Conservation (phyloP, 2,113 vertebrate genomes). For the Marmota monax region DNA sequence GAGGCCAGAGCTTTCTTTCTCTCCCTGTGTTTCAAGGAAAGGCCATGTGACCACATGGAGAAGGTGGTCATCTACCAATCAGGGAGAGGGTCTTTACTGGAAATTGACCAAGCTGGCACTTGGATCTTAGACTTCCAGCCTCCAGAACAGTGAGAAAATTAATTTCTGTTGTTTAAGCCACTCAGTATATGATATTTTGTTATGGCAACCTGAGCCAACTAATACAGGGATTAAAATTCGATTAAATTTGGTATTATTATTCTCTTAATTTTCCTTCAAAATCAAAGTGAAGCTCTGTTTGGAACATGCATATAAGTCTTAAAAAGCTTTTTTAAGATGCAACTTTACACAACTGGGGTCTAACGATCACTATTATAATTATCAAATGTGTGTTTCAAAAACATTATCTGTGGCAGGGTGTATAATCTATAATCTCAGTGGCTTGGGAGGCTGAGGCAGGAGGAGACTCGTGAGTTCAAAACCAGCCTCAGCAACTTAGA, state of each 20-base stretch:
- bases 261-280: slow-evolving; percentile 40
- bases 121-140: neutral
- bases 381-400: neutral
- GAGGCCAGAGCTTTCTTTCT: neutral
- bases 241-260: neutral
- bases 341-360: neutral
- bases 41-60: neutral
- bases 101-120: neutral
- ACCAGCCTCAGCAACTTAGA: too few species aligned
- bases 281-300: neutral
- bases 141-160: slow-evolving; percentile 35
- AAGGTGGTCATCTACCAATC: neutral
- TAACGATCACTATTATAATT: neutral
- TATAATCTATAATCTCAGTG: too few species aligned
- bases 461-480: too few species aligned
- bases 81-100: neutral
- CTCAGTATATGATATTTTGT: neutral
- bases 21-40: neutral
- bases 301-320: neutral
- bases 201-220: neutral
- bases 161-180: neutral
- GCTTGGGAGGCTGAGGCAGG: too few species aligned
- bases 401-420: neutral
- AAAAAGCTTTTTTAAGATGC: neutral
- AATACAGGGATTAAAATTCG: neutral